phyloP scores from a whole-genome alignment of 2,888 invertebrate genomes.

The Hoplodrina blanda region DNA sequence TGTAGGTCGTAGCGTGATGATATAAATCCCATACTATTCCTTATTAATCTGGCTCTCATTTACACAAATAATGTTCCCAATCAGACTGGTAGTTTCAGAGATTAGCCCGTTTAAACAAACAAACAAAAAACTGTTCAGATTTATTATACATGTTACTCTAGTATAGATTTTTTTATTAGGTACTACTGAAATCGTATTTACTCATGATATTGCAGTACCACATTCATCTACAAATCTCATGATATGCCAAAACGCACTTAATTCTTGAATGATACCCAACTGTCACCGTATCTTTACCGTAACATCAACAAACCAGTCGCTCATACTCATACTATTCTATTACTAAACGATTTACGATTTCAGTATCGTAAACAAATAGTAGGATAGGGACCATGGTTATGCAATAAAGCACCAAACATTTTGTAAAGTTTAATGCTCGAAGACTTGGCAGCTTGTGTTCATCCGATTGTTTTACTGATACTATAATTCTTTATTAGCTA shows the following conservation, averaged over 20 bases:
- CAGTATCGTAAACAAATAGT: conserved; percentile 48
- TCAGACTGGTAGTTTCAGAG: too few relatives aligned
- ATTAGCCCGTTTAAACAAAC: too few relatives aligned
- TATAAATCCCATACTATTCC: too few relatives aligned
- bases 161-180: background rate
- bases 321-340: conserved; percentile 21
- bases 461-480: conserved; percentile 71
- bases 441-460: conserved; percentile 72
- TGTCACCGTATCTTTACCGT: conserved; percentile 23
- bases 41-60: too few relatives aligned
- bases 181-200: background rate
- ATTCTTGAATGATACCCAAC: conserved; percentile 39
- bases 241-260: conserved; percentile 19
- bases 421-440: conserved; percentile 68
- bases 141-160: background rate
- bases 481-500: conserved; percentile 66
- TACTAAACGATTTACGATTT: conserved; percentile 43
- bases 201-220: background rate
- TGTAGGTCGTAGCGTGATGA: too few relatives aligned
- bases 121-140: too few relatives aligned
- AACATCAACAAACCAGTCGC: conserved; percentile 26
- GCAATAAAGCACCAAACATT: conserved; percentile 39
- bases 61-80: too few relatives aligned
- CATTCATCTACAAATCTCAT: conserved; percentile 8
- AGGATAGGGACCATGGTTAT: conserved; percentile 37